These are phyloP conservation scores for Portunus trituberculatus DNA, from an alignment of 1,140 invertebrate species.

Conservation along the genomic window DNA sequence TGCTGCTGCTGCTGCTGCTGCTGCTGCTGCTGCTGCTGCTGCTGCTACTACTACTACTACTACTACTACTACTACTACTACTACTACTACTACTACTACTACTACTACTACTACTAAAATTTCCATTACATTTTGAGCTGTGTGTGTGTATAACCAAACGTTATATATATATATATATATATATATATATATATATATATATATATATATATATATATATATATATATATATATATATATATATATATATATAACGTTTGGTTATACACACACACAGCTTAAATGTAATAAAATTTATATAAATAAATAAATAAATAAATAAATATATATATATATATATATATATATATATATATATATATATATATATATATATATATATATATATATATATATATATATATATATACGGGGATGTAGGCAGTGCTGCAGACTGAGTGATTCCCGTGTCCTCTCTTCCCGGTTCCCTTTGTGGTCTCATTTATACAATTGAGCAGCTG, in stretches of 20 bases:
- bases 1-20: too few species aligned
- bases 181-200: slow-evolving; percentile 61
- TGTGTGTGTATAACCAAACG: not conserved
- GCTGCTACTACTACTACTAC: too few species aligned
- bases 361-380: slow-evolving; percentile 26
- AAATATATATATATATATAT: slow-evolving; percentile 17
- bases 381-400: slow-evolving; percentile 26
- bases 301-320: slow-evolving; percentile 10
- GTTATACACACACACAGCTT: not conserved
- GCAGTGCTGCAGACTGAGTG: too few species aligned
- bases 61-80: too few species aligned
- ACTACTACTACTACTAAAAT: too few species aligned
- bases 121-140: too few species aligned
- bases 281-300: not conserved
- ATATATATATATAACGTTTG: slow-evolving; percentile 35
- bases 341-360: slow-evolving; percentile 26
- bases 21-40: too few species aligned
- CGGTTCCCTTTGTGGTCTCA: too few species aligned
- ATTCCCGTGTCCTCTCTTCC: too few species aligned
- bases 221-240: slow-evolving; percentile 59
- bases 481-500: too few species aligned
- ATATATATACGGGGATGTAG: too few species aligned
- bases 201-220: slow-evolving; percentile 50
- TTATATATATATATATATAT: slow-evolving; percentile 52
- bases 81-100: too few species aligned